Evolutionary conservation across 2,113 vertebrate species (phyloP).

Genomic region (Leucopsar rothschildi): DNA sequence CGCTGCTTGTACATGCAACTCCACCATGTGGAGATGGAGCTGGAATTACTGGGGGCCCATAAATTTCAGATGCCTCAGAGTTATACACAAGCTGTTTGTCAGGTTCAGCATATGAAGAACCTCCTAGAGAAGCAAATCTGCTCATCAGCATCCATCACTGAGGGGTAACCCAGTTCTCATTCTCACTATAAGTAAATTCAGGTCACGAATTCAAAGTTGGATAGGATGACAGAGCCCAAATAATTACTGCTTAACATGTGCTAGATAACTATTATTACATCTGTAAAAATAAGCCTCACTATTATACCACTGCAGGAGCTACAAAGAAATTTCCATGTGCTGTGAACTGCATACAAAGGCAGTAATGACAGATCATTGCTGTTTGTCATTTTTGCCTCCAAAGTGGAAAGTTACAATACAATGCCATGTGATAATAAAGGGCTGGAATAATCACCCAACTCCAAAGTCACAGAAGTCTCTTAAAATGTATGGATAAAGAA

Average conservation of each 20-base stretch:
- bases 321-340: background rate
- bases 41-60: conserved; percentile 77
- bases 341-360: background rate
- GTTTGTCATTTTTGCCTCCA: background rate
- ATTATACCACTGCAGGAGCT: background rate
- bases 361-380: background rate
- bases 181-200: background rate
- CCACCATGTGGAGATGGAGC: conserved; percentile 80
- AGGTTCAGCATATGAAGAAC: conserved; percentile 84
- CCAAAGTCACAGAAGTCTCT: background rate
- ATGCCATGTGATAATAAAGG: background rate
- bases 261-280: background rate
- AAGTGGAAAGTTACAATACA: background rate
- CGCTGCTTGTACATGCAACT: conserved; percentile 84
- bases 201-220: background rate
- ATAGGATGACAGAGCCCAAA: background rate
- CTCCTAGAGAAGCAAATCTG: conserved; percentile 70
- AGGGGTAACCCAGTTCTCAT: conserved; percentile 57
- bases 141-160: conserved; percentile 23
- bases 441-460: background rate
- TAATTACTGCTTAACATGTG: background rate
- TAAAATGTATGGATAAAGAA: background rate
- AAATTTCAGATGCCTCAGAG: conserved; percentile 76
- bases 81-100: conserved; percentile 78
- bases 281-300: background rate